Evolutionary conservation across 2,113 vertebrate species (phyloP).

Genomic region (Prionailurus viverrinus): DNA sequence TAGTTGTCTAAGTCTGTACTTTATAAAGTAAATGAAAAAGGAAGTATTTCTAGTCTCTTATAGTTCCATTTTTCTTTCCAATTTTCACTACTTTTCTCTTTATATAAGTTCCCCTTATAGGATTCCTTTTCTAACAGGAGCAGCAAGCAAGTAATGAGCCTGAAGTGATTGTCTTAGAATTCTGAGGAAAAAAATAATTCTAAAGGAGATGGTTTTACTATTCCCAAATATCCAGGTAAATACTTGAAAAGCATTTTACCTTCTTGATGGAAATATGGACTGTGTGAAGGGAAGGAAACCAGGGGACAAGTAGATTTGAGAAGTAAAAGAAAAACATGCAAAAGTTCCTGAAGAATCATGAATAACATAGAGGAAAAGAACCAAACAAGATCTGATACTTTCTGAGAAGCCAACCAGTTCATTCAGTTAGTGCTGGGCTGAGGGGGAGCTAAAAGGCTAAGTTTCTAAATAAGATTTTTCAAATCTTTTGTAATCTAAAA

Average conservation of each 20-base stretch:
- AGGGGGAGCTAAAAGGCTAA: neutral
- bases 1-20: neutral
- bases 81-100: neutral
- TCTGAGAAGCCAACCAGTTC: neutral
- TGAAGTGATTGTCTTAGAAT: neutral
- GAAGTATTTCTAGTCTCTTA: neutral
- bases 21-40: neutral
- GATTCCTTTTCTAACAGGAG: slow-evolving; percentile 1
- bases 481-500: slow-evolving; percentile 52
- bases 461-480: neutral
- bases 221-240: neutral
- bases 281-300: neutral
- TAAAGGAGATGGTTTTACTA: neutral
- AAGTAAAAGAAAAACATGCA: slow-evolving; percentile 2
- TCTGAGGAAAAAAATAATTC: neutral
- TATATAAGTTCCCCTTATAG: neutral
- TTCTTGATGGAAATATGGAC: neutral
- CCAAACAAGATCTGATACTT: neutral
- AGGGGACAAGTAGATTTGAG: neutral
- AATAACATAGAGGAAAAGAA: neutral
- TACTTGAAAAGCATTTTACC: neutral
- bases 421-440: neutral
- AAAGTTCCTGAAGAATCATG: neutral
- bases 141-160: neutral
- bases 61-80: neutral